Evolutionary conservation across 30 jellyfish, hydroid and myxozoan species (phyloP).

Genomic region (Clytia hemisphaerica): DNA sequence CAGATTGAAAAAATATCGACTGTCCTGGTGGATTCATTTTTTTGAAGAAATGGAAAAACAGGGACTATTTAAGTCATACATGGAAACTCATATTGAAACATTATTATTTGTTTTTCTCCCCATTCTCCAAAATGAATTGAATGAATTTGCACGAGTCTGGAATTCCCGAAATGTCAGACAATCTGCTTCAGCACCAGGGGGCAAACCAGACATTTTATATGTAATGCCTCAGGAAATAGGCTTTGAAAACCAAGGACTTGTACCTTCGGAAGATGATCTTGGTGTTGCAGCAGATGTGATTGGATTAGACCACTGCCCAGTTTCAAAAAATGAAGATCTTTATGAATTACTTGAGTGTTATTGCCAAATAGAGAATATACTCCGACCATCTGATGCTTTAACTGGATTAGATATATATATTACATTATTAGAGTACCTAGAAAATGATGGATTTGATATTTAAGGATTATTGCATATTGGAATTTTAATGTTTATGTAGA

Average conservation of each 20-base stretch:
- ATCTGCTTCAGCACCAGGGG: conserved; percentile 32
- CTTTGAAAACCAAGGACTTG: background rate
- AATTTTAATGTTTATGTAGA: too few species aligned
- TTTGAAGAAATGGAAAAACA: conserved; percentile 2
- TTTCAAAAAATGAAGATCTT: conserved; percentile 9
- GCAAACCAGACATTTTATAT: conserved; percentile 17
- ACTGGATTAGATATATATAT: conserved; percentile 19
- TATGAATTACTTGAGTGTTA: conserved; percentile 2
- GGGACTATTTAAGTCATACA: conserved; percentile 1
- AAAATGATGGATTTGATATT: conserved; percentile 22
- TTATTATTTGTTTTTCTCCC: conserved; percentile 19
- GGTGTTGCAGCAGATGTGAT: conserved; percentile 10
- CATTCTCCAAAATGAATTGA: conserved; percentile 18
- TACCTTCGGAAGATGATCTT: background rate
- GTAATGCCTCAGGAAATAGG: conserved; percentile 11
- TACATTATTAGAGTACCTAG: conserved; percentile 5
- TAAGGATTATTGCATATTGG: too few species aligned
- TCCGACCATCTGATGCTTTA: conserved; percentile 13
- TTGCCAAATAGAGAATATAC: background rate
- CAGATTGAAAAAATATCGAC: conserved; percentile 14
- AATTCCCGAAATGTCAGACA: too few species aligned
- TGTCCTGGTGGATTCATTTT: conserved; percentile 25
- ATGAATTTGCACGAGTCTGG: background rate
- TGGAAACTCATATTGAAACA: conserved; percentile 25
- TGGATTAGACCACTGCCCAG: conserved; percentile 30